A percentile compares a stretch with the other conserved stretches of the same genome.
Conservation (phyloP, 2,797 vertebrate genomes). For the Rhadinocentrus ornatus region DNA sequence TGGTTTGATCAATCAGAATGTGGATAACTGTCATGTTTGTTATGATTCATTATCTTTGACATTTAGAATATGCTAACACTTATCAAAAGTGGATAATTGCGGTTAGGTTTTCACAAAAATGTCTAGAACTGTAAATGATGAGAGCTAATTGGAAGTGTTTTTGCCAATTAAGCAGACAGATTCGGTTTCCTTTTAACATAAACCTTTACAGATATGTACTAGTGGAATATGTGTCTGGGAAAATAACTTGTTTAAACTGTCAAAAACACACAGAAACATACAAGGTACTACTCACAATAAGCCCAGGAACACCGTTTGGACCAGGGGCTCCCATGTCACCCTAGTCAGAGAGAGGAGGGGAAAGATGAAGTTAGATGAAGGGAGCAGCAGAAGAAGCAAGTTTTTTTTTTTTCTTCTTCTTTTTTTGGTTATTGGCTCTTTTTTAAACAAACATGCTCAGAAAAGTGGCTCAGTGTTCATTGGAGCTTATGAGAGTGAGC, state of each 20-base stretch:
- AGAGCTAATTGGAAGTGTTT: slow-evolving; percentile 29
- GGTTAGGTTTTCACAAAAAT: slow-evolving; percentile 28
- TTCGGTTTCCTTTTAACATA: slow-evolving; percentile 43
- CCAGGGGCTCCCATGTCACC: slow-evolving; percentile 93
- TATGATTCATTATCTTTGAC: no score
- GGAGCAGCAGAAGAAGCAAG: slow-evolving; percentile 64
- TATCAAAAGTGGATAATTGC: slow-evolving; percentile 2
- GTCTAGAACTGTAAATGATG: slow-evolving; percentile 22
- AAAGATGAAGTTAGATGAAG: slow-evolving; percentile 63
- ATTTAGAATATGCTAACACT: slow-evolving; percentile 34
- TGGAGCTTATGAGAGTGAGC: slow-evolving; percentile 67
- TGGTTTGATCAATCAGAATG: slow-evolving; percentile 36
- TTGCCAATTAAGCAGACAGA: slow-evolving; percentile 28
- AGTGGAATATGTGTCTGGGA: slow-evolving; percentile 16
- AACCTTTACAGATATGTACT: slow-evolving; percentile 20
- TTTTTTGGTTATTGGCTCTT: slow-evolving; percentile 70
- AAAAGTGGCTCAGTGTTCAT: slow-evolving; percentile 81
- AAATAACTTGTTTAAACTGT: slow-evolving; percentile 13
- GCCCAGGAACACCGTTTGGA: slow-evolving; percentile 93
- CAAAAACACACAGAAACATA: slow-evolving; percentile 19
- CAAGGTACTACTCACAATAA: slow-evolving; percentile 90
- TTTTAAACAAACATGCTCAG: slow-evolving; percentile 80
- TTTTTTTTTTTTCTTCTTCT: slow-evolving; percentile 47
- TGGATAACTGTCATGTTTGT: neutral
- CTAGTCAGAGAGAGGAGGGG: slow-evolving; percentile 80